Conservation (phyloP, 2,797 vertebrate genomes). For the Florisuga fusca region DNA sequence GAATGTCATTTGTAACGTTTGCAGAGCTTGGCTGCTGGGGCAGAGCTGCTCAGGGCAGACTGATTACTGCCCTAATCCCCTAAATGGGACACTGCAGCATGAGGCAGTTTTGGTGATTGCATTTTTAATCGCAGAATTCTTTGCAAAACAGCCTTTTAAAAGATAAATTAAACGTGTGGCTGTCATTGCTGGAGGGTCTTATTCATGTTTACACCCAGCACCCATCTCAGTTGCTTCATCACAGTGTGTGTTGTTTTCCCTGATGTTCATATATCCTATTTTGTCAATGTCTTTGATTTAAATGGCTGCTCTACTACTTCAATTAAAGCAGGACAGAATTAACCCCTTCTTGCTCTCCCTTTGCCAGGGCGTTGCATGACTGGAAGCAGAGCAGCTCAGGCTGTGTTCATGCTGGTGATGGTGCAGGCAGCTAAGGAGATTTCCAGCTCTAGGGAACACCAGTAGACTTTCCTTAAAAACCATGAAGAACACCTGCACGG, state of each 20-base stretch:
- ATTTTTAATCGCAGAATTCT: not conserved
- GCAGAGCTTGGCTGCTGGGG: not conserved
- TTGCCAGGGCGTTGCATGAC: not conserved
- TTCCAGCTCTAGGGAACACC: not conserved
- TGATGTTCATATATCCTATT: not conserved
- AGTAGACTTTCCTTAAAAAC: not conserved
- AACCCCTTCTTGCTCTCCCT: not conserved
- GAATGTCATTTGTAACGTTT: not conserved
- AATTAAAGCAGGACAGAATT: slow-evolving; percentile 42
- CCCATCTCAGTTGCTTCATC: not conserved
- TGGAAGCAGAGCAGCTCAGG: not conserved
- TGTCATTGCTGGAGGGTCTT: not conserved
- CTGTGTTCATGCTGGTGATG: not conserved
- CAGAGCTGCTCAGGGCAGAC: slow-evolving; percentile 51
- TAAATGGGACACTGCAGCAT: slow-evolving; percentile 63
- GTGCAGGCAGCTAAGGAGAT: not conserved
- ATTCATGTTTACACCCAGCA: not conserved
- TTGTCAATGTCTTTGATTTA: not conserved
- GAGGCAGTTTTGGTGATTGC: slow-evolving; percentile 42
- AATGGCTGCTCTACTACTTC: not conserved
- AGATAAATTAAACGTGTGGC: not conserved
- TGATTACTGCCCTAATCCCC: slow-evolving; percentile 66
- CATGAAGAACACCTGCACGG: not conserved
- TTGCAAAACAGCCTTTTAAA: not conserved
- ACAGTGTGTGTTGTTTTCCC: not conserved